Percentiles rank a stretch among this genome's conserved stretches.
phyloP scores from a whole-genome alignment of 2,888 invertebrate species.

The Agriopis aurantiaria region DNA sequence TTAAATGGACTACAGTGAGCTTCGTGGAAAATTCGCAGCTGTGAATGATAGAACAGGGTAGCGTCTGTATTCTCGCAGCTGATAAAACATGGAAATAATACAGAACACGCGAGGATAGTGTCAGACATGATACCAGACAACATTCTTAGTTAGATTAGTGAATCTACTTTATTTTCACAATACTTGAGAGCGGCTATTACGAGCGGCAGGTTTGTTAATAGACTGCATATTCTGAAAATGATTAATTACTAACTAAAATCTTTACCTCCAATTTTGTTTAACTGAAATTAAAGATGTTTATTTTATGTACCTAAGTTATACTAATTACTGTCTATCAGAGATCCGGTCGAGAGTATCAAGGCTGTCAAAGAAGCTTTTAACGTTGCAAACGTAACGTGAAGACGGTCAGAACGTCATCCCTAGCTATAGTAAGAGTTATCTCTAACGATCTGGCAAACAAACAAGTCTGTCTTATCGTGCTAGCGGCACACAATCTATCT shows the following conservation, averaged over 20 bases:
- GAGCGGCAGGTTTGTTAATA: not conserved
- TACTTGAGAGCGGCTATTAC: not conserved
- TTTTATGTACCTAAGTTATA: no score
- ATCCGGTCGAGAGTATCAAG: slow-evolving; percentile 1
- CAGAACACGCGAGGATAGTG: slow-evolving; percentile 16
- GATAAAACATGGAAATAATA: slow-evolving; percentile 16
- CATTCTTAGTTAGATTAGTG: not conserved
- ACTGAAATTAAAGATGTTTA: no score
- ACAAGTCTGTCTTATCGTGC: slow-evolving; percentile 48
- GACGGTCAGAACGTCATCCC: slow-evolving; percentile 1
- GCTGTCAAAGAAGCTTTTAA: slow-evolving; percentile 1
- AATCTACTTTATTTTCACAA: not conserved
- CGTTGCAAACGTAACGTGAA: slow-evolving; percentile 5
- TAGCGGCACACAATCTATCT: slow-evolving; percentile 44
- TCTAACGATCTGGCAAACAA: slow-evolving; percentile 44
- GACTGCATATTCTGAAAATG: not conserved
- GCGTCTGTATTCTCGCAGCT: slow-evolving; percentile 11
- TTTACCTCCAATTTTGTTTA: not conserved
- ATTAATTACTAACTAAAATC: not conserved
- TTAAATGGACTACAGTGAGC: slow-evolving; percentile 8
- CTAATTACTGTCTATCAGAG: slow-evolving; percentile 1
- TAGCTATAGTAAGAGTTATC: slow-evolving; percentile 13
- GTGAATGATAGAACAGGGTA: slow-evolving; percentile 20
- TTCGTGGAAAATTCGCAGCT: slow-evolving; percentile 25
- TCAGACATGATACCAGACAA: slow-evolving; percentile 5